Percentiles rank a stretch among this genome's conserved stretches.
Evolutionary conservation across 2,113 vertebrate species (phyloP).

Genomic region (Setophaga kirtlandii): DNA sequence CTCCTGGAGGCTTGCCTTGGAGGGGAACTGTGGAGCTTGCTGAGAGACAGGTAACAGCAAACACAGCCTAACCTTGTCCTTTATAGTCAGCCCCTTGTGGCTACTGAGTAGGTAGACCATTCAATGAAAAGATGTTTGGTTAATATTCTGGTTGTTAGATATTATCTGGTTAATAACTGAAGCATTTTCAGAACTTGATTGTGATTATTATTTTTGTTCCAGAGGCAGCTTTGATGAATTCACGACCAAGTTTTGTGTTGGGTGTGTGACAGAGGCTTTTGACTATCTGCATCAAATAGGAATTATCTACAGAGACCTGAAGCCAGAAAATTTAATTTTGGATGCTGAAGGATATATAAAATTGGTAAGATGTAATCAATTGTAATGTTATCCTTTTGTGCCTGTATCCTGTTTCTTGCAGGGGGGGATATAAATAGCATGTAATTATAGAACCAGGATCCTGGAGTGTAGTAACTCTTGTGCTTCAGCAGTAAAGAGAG

Average conservation of each 20-base stretch:
- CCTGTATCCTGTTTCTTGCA: neutral
- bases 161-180: neutral
- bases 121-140: neutral
- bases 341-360: constrained; percentile 92
- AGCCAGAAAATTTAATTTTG: constrained; percentile 93
- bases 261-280: constrained; percentile 91
- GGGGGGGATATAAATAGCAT: neutral
- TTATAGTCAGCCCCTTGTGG: neutral
- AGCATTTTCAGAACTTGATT: neutral
- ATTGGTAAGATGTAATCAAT: constrained; percentile 75
- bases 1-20: constrained; percentile 92
- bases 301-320: constrained; percentile 92
- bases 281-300: constrained; percentile 91
- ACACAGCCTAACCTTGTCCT: neutral
- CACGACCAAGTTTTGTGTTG: constrained; percentile 89
- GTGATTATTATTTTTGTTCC: constrained; percentile 15
- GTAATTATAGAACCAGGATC: neutral
- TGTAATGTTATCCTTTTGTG: neutral
- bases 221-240: constrained; percentile 92
- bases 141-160: neutral
- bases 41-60: constrained; percentile 89
- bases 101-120: neutral
- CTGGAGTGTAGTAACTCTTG: neutral
- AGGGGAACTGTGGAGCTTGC: constrained; percentile 91
- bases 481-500: neutral